A percentile compares a stretch with the other conserved stretches of the same genome.
Evolutionary conservation across 2,113 vertebrate genomes (phyloP).

Genomic region (Benitochromis conjunctus): DNA sequence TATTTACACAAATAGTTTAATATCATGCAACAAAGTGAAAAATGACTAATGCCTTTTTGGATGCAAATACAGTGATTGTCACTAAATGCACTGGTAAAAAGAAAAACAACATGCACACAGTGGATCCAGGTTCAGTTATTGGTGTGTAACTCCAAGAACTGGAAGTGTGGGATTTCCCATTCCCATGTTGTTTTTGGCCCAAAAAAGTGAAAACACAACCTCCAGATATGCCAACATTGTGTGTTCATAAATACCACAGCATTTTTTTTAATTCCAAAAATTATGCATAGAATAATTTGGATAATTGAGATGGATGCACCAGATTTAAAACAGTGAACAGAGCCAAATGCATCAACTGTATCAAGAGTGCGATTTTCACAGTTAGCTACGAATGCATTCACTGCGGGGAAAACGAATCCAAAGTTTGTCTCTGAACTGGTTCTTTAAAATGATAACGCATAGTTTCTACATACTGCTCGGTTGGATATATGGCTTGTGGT

Average conservation of each 20-base stretch:
- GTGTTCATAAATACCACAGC: background rate
- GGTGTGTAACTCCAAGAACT: slow-evolving; percentile 21
- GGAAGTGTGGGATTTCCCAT: background rate
- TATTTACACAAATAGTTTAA: slow-evolving; percentile 45
- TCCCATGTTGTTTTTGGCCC: slow-evolving; percentile 32
- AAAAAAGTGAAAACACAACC: slow-evolving; percentile 3
- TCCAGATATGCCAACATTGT: slow-evolving; percentile 7
- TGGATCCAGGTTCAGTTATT: slow-evolving; percentile 40
- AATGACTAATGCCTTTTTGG: slow-evolving; percentile 28
- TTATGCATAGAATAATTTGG: background rate
- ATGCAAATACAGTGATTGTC: slow-evolving; percentile 54
- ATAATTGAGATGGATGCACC: background rate
- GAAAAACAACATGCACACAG: slow-evolving; percentile 45
- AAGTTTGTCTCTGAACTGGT: background rate
- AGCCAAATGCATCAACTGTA: slow-evolving; percentile 13
- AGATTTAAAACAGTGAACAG: background rate
- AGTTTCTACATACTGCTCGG: background rate
- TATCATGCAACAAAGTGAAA: background rate
- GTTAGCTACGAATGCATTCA: background rate
- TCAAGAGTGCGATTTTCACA: background rate
- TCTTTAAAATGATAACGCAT: background rate
- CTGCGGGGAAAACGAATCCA: background rate
- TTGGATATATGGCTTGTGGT: background rate
- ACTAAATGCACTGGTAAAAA: background rate
- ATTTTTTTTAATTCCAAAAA: background rate